Conservation (phyloP, 2,113 vertebrate species). For the Catharus minimus region DNA sequence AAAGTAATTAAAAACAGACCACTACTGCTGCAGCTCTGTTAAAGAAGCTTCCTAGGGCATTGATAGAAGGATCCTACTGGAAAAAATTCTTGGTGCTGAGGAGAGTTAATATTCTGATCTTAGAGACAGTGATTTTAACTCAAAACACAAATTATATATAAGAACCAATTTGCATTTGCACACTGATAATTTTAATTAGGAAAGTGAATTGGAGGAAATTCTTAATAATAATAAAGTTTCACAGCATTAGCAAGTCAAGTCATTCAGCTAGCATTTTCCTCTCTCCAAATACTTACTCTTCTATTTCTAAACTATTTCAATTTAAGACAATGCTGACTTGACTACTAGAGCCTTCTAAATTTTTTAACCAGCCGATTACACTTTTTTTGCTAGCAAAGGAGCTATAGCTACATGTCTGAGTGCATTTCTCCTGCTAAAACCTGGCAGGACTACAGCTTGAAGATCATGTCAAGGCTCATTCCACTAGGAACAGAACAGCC, state of each 20-base stretch:
- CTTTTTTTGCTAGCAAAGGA: neutral
- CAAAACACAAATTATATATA: neutral
- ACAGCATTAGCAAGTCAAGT: neutral
- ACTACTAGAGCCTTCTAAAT: neutral
- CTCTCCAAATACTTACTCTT: neutral
- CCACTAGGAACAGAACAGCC: conserved; percentile 30
- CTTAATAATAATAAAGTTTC: neutral
- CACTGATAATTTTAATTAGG: neutral
- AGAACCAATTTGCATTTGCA: neutral
- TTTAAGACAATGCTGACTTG: neutral
- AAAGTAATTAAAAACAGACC: neutral
- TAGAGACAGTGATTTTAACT: neutral
- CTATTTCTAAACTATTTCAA: neutral
- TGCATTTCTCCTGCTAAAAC: neutral
- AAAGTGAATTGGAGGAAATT: neutral
- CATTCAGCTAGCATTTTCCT: neutral
- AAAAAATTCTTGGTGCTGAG: neutral
- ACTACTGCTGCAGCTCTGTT: neutral
- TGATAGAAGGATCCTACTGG: neutral
- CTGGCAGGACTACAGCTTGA: conserved; percentile 27
- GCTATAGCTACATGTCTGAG: neutral
- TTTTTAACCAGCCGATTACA: neutral
- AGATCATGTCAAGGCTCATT: conserved; percentile 49
- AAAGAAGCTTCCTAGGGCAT: neutral
- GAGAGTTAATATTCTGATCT: neutral